Conservation (phyloP, 2,113 vertebrate species). For the Cettia cetti region DNA sequence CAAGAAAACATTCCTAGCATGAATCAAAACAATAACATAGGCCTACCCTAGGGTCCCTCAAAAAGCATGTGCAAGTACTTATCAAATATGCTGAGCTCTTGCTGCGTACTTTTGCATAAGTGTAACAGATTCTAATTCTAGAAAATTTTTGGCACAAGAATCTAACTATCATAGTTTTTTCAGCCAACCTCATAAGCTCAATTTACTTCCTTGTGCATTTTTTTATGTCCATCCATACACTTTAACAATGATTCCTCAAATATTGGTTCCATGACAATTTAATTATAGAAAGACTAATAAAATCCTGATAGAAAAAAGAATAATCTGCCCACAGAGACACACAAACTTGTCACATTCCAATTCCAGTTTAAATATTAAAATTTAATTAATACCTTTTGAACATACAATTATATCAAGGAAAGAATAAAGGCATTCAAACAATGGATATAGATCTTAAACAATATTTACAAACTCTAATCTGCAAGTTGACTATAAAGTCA, state of each 20-base stretch:
- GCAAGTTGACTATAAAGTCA: slow-evolving; percentile 53
- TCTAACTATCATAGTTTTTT: neutral
- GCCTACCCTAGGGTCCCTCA: neutral
- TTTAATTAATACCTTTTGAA: slow-evolving; percentile 69
- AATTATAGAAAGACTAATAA: neutral
- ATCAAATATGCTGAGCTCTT: neutral
- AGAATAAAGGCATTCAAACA: slow-evolving; percentile 60
- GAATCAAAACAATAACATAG: neutral
- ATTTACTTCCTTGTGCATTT: neutral
- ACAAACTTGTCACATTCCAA: neutral
- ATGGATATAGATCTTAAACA: slow-evolving; percentile 26
- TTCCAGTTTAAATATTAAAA: slow-evolving; percentile 65
- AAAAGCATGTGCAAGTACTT: neutral
- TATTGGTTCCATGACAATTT: neutral
- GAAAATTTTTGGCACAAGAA: neutral
- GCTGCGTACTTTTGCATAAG: neutral
- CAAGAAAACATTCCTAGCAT: neutral
- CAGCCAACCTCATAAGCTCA: neutral
- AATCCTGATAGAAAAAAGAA: neutral
- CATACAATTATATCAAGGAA: slow-evolving; percentile 54
- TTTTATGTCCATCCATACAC: neutral
- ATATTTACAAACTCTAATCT: slow-evolving; percentile 57
- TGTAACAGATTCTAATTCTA: neutral
- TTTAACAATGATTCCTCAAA: neutral
- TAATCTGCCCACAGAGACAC: neutral